phyloP scores from a whole-genome alignment of 2,888 invertebrate genomes.

The Eurois occulta region DNA sequence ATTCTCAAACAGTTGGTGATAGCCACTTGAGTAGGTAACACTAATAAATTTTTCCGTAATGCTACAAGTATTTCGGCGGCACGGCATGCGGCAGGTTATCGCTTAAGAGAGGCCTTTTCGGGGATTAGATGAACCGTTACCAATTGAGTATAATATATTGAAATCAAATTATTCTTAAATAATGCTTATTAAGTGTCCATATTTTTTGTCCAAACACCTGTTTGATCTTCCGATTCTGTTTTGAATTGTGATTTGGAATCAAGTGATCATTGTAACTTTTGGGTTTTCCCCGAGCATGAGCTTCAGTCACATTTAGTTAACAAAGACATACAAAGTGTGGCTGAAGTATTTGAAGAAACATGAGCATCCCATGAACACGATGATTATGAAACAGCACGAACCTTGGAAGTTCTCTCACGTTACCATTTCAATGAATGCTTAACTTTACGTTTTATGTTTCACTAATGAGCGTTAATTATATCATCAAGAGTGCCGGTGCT shows the following conservation, averaged over 20 bases:
- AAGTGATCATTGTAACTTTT: slow-evolving; percentile 1
- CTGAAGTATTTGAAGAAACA: slow-evolving; percentile 41
- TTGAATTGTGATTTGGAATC: neutral
- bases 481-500: slow-evolving; percentile 75
- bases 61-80: slow-evolving; percentile 69
- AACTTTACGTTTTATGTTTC: slow-evolving; percentile 68
- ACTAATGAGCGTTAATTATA: slow-evolving; percentile 81
- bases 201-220: slow-evolving; percentile 52
- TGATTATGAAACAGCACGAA: slow-evolving; percentile 62
- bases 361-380: slow-evolving; percentile 46
- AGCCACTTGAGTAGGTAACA: slow-evolving; percentile 69
- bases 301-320: slow-evolving; percentile 4
- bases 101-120: slow-evolving; percentile 72
- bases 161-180: slow-evolving; percentile 64
- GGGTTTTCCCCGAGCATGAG: neutral
- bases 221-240: slow-evolving; percentile 38
- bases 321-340: slow-evolving; percentile 16
- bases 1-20: slow-evolving; percentile 60
- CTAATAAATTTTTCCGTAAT: slow-evolving; percentile 68
- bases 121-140: slow-evolving; percentile 70
- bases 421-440: slow-evolving; percentile 68
- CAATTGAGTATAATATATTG: slow-evolving; percentile 62
- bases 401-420: slow-evolving; percentile 66
- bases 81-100: slow-evolving; percentile 68
- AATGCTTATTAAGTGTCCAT: slow-evolving; percentile 52